Evolutionary conservation across 2,888 invertebrate genomes (phyloP).

Genomic region (Spialia ferax): DNA sequence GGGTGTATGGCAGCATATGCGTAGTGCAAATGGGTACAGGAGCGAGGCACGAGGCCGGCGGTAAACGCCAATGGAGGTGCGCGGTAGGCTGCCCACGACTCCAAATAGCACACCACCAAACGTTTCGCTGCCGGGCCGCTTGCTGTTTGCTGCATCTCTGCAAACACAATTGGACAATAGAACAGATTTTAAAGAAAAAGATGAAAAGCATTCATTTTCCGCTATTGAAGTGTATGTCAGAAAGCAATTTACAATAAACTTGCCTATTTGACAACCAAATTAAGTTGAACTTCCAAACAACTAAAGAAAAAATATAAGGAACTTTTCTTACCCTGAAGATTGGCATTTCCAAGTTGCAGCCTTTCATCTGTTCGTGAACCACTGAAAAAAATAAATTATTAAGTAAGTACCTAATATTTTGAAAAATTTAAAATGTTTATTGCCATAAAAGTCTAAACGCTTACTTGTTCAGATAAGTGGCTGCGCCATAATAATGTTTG

Average conservation of each 20-base stretch:
- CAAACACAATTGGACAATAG: too few species aligned
- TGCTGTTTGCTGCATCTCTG: conserved; percentile 76
- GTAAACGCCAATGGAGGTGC: conserved; percentile 89
- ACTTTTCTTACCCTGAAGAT: conserved; percentile 69
- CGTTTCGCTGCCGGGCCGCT: conserved; percentile 60
- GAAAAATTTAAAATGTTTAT: background rate
- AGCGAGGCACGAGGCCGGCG: conserved; percentile 88
- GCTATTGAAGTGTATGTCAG: too few species aligned
- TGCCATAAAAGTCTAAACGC: conserved; percentile 42
- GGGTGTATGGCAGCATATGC: conserved; percentile 90
- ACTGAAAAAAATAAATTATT: conserved; percentile 48
- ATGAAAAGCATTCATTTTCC: too few species aligned
- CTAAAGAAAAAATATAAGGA: background rate
- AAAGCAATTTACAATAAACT: too few species aligned
- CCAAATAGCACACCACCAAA: conserved; percentile 89
- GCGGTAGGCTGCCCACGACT: conserved; percentile 89
- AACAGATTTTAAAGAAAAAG: too few species aligned
- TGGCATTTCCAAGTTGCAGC: conserved; percentile 76
- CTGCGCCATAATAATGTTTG: conserved; percentile 77
- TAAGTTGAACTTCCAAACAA: background rate
- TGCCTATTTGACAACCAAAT: background rate
- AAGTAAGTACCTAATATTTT: background rate
- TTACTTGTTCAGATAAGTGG: conserved; percentile 76
- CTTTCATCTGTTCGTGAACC: conserved; percentile 68
- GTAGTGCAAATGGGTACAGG: conserved; percentile 92